These are phyloP conservation scores for Caenorhabditis sp. DNA, from an alignment of 2,888 invertebrate genomes.

Conservation along the genomic window DNA sequence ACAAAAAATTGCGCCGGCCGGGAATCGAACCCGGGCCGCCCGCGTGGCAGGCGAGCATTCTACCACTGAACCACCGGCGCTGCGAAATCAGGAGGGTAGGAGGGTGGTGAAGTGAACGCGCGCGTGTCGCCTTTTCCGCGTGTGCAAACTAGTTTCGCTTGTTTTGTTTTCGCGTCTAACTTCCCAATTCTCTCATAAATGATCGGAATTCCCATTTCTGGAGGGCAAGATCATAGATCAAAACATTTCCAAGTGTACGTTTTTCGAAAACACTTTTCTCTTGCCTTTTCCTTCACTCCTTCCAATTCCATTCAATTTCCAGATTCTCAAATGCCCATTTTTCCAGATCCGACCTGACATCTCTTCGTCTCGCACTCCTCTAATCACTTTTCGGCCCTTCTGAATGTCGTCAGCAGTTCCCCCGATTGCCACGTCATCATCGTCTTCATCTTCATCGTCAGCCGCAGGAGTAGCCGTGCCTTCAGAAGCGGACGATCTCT, in stretches of 20 bases:
- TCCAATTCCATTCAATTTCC: background rate
- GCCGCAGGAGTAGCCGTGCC: conserved; percentile 15
- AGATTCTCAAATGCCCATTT: background rate
- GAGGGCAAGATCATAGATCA: background rate
- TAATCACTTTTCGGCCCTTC: conserved; percentile 16
- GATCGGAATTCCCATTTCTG: background rate
- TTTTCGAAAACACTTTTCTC: background rate
- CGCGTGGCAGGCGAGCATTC: conserved; percentile 75
- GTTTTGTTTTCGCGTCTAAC: background rate
- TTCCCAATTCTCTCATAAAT: background rate
- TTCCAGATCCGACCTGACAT: conserved; percentile 27
- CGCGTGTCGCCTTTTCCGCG: background rate
- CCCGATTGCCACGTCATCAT: conserved; percentile 37
- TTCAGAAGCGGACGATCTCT: conserved; percentile 35
- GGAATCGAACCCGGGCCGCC: conserved; percentile 75
- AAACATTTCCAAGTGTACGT: background rate
- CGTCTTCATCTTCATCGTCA: background rate
- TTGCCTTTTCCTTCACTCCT: background rate
- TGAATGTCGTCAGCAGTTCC: conserved; percentile 52
- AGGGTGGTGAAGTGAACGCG: conserved; percentile 1
- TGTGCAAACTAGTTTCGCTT: background rate
- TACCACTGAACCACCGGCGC: conserved; percentile 75
- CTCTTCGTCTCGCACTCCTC: conserved; percentile 18
- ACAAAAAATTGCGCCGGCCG: conserved; percentile 66
- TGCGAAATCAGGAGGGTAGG: background rate